These are phyloP conservation scores for Thaumetopoea pityocampa DNA, from an alignment of 1,140 invertebrate genomes.

Conservation along the genomic window DNA sequence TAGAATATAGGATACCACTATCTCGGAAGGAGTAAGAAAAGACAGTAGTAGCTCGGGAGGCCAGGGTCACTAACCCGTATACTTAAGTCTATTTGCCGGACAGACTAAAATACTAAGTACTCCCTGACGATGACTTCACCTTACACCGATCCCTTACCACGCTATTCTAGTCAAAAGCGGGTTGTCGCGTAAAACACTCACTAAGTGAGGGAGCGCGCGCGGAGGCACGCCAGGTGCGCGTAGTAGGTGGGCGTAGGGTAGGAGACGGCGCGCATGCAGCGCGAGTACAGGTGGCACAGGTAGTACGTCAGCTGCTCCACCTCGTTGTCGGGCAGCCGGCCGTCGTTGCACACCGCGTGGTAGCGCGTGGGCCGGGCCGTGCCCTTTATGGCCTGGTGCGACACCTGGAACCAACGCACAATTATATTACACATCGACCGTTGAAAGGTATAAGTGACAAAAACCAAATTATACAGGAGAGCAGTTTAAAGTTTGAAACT, in stretches of 20 bases:
- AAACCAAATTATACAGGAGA: too few relatives aligned
- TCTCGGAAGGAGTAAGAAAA: too few relatives aligned
- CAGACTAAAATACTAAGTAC: too few relatives aligned
- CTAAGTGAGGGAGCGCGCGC: conserved; percentile 81
- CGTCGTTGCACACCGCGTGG: conserved; percentile 90
- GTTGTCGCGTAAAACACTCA: conserved; percentile 40
- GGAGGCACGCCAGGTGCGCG: conserved; percentile 92
- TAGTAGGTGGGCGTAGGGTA: conserved; percentile 97
- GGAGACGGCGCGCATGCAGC: conserved; percentile 91
- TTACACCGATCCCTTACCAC: too few relatives aligned
- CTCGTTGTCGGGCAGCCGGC: conserved; percentile 82
- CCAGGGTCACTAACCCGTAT: too few relatives aligned
- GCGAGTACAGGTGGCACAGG: conserved; percentile 91
- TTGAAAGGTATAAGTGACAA: background rate
- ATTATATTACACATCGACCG: too few relatives aligned
- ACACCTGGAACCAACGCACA: conserved; percentile 52
- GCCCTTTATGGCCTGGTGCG: conserved; percentile 84
- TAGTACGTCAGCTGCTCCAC: conserved; percentile 91
- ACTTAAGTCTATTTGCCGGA: too few relatives aligned
- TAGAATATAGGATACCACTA: too few relatives aligned
- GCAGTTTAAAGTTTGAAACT: too few relatives aligned
- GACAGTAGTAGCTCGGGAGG: too few relatives aligned
- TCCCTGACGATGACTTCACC: too few relatives aligned
- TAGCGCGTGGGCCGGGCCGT: conserved; percentile 93
- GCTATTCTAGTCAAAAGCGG: too few relatives aligned